These are phyloP conservation scores for Capitella teleta DNA, from an alignment of 1,140 invertebrate species.

Conservation along the genomic window DNA sequence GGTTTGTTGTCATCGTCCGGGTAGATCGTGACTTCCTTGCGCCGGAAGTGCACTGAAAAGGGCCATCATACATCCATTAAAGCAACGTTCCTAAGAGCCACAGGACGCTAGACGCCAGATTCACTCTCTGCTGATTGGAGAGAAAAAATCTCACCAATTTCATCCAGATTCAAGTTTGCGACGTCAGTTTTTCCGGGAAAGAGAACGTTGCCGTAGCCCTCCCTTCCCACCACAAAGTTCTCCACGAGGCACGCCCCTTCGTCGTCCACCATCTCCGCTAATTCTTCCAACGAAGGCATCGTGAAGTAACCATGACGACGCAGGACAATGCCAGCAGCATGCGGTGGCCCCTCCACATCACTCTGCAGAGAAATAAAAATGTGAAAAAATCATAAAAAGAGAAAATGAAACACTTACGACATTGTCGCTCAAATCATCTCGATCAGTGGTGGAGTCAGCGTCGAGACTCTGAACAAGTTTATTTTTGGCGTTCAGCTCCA, in stretches of 20 bases:
- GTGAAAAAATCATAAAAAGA: too few species aligned
- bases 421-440: too few species aligned
- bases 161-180: slow-evolving; percentile 76
- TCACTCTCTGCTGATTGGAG: too few species aligned
- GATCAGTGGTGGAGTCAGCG: too few species aligned
- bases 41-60: slow-evolving; percentile 52
- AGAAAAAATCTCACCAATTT: slow-evolving; percentile 52
- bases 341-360: slow-evolving; percentile 19
- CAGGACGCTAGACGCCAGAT: neutral
- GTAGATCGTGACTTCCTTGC: slow-evolving; percentile 56
- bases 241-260: slow-evolving; percentile 74
- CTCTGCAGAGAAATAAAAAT: too few species aligned
- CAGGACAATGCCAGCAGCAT: slow-evolving; percentile 43
- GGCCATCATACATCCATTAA: too few species aligned
- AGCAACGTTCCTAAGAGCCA: too few species aligned
- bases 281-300: slow-evolving; percentile 64
- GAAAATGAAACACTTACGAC: too few species aligned
- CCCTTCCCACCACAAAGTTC: slow-evolving; percentile 79
- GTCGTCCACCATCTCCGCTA: slow-evolving; percentile 51
- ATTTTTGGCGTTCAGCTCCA: slow-evolving; percentile 27
- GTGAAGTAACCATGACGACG: slow-evolving; percentile 70
- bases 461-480: too few species aligned
- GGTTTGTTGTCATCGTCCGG: slow-evolving; percentile 58
- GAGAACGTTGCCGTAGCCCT: slow-evolving; percentile 83
- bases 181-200: slow-evolving; percentile 73